Percentiles rank a stretch among this genome's conserved stretches.
phyloP scores from a whole-genome alignment of 2,888 invertebrate genomes.

The Sminthurinus aureus region DNA sequence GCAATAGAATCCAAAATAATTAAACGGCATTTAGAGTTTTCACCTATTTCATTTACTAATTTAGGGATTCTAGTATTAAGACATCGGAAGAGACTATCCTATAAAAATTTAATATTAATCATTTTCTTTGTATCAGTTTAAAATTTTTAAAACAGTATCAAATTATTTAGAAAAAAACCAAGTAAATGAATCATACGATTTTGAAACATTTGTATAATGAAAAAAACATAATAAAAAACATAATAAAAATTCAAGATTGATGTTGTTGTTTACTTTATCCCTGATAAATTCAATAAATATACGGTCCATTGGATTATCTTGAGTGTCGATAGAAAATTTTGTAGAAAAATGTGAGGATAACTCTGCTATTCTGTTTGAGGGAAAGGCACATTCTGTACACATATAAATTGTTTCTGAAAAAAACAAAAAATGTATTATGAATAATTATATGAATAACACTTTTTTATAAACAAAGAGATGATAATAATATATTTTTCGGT shows the following conservation, averaged over 20 bases:
- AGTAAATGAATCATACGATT: not conserved
- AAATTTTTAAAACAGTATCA: not conserved
- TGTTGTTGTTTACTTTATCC: slow-evolving; percentile 62
- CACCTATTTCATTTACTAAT: slow-evolving; percentile 62
- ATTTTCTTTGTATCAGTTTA: not conserved
- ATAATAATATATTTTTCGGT: not conserved
- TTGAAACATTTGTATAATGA: not conserved
- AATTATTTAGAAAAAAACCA: not conserved
- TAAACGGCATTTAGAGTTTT: slow-evolving; percentile 67
- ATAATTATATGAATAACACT: not conserved
- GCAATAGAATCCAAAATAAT: slow-evolving; percentile 79
- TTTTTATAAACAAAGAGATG: not conserved
- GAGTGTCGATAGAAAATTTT: slow-evolving; percentile 36
- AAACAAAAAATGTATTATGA: slow-evolving; percentile 46
- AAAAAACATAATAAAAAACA: not conserved
- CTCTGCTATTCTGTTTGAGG: slow-evolving; percentile 70
- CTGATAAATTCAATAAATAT: slow-evolving; percentile 74
- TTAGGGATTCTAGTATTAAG: slow-evolving; percentile 66
- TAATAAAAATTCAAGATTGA: not conserved
- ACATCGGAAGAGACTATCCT: slow-evolving; percentile 69
- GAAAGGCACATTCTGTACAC: slow-evolving; percentile 80
- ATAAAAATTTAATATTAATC: not conserved
- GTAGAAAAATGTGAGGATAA: slow-evolving; percentile 41
- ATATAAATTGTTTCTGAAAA: slow-evolving; percentile 72
- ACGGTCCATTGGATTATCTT: slow-evolving; percentile 64